phyloP scores from a whole-genome alignment of 1,140 invertebrate species.

The Lepidostoma basale region DNA sequence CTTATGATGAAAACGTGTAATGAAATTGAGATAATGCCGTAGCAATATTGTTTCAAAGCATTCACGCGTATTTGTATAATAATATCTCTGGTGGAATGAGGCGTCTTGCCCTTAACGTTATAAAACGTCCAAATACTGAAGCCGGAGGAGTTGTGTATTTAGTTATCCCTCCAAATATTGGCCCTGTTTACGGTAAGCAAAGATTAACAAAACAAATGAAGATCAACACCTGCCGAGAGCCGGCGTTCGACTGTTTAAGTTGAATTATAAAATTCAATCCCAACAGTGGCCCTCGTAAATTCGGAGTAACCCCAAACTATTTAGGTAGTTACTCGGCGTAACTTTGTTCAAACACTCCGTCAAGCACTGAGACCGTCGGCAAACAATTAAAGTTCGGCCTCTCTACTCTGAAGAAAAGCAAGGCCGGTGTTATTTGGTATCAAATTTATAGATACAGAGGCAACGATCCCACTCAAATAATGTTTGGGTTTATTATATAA shows the following conservation, averaged over 20 bases:
- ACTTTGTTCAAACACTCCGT: slow-evolving; percentile 28
- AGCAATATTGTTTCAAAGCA: too few relatives aligned
- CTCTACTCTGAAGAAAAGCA: not conserved
- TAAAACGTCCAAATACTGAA: too few relatives aligned
- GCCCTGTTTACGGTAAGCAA: not conserved
- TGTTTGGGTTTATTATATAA: too few relatives aligned
- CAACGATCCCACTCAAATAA: too few relatives aligned
- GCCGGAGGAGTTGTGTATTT: too few relatives aligned
- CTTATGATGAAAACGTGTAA: too few relatives aligned
- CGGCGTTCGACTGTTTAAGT: not conserved
- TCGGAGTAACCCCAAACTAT: slow-evolving; percentile 20
- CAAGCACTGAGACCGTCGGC: not conserved
- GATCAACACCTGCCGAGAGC: slow-evolving; percentile 10
- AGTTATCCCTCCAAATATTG: slow-evolving; percentile 9
- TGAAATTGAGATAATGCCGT: too few relatives aligned
- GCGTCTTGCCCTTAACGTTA: too few relatives aligned
- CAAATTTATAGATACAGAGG: too few relatives aligned
- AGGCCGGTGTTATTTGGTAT: not conserved
- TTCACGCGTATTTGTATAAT: too few relatives aligned
- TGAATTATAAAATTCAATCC: slow-evolving; percentile 37
- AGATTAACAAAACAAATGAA: slow-evolving; percentile 17
- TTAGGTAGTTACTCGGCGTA: not conserved
- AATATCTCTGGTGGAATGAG: too few relatives aligned
- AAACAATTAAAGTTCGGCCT: slow-evolving; percentile 14
- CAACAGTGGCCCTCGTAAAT: slow-evolving; percentile 13